Evolutionary conservation across 2,888 invertebrate genomes (phyloP).

Genomic region (Chesias legatella): DNA sequence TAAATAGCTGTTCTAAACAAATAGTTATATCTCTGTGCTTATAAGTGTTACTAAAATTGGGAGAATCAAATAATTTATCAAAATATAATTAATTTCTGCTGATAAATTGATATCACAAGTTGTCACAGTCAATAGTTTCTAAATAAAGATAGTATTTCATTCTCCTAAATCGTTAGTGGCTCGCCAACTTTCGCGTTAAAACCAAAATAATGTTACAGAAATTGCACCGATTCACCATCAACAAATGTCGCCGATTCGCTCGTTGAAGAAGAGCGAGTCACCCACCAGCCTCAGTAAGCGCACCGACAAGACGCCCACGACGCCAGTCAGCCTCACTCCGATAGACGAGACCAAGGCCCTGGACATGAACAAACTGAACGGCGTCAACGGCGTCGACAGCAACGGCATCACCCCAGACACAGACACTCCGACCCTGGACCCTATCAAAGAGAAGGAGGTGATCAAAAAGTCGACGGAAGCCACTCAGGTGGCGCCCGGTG

Average conservation of each 20-base stretch:
- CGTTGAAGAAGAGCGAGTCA: constrained; percentile 73
- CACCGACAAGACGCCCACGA: constrained; percentile 75
- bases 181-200: constrained; percentile 25
- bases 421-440: constrained; percentile 62
- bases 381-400: constrained; percentile 55
- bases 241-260: constrained; percentile 78
- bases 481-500: constrained; percentile 77
- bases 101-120: no score
- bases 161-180: constrained; percentile 14
- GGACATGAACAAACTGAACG: constrained; percentile 69
- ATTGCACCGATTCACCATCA: constrained; percentile 76
- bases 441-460: constrained; percentile 57
- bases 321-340: constrained; percentile 71
- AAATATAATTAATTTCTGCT: constrained; percentile 3
- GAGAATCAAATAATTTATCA: constrained; percentile 33
- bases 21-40: constrained; percentile 35
- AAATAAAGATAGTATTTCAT: constrained; percentile 20
- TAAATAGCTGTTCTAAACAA: constrained; percentile 13
- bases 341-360: constrained; percentile 74
- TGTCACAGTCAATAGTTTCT: no score
- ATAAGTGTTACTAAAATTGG: constrained; percentile 32
- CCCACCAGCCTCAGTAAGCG: constrained; percentile 74
- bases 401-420: constrained; percentile 68
- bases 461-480: constrained; percentile 73
- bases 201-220: constrained; percentile 59